Evolutionary conservation across 1,140 invertebrate genomes (phyloP), one percentile per base, ranked within the genome.

Genomic region (Drosophila sechellia): DNA sequence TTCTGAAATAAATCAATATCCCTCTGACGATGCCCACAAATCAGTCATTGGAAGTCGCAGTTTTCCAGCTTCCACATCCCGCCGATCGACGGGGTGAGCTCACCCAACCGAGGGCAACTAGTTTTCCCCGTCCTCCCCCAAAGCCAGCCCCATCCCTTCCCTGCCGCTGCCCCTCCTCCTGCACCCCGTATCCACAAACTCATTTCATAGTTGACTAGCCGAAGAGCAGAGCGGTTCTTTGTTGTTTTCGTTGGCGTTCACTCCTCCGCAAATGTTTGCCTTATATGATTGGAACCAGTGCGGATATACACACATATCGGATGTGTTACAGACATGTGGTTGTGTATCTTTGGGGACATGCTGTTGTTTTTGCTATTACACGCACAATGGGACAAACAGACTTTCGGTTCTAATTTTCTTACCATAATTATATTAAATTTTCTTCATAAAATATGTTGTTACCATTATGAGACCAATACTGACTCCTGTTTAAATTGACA

Each of bases 251-350:
- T 52, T 42, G 66, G 64, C 52, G 53, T 52, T 43, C 58, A 74
- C 81, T 86, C 81, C 81, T 85, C 81, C 78, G 69, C 81, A 85
- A 81, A 65, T 69, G 43, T 49, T 55, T 65, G 70, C 59, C 66
- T 58, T 70, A 70, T 61, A 50, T 50, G 58, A 61, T 57, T 54
- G 58, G 59, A 85, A 79, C 45, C 52, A 56, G 45, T 68, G 43
- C 39, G 63, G 42, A 25, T 42, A 25, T 58, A 39, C 39, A 17
- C 31, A 46, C 39, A 56, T 6, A 63, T 25, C 40, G 20, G 10
- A 39, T 35, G 37, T 49, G 13, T 50, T 53, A 66, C 45, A 64
- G 12, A 50, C 50, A 48, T 54, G 31, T 52, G 27, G 49, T 49
- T 71, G 13, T 31, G 22, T 37, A 37, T 57, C 20, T 71, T 53